Evolutionary conservation across 2,797 vertebrate species (phyloP).

Genomic region (Sebastes aleutianus): DNA sequence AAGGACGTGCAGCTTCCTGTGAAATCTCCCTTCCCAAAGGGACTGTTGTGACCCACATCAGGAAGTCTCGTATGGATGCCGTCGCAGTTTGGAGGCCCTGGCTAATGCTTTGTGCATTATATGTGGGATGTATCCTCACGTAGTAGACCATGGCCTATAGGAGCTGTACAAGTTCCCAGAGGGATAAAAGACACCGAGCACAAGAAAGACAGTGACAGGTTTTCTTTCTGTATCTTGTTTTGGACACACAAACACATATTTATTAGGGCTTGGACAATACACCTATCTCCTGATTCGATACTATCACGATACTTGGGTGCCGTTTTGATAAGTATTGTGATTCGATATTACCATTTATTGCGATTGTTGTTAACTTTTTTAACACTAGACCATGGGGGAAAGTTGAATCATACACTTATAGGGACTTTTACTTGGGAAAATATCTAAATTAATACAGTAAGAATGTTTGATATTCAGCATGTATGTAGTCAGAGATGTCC

Average conservation of each 20-base stretch:
- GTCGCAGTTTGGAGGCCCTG: constrained; percentile 7
- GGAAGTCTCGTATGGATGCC: constrained; percentile 14
- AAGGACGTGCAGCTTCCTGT: constrained; percentile 27
- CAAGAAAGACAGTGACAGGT: background rate
- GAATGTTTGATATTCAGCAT: no score
- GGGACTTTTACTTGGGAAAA: no score
- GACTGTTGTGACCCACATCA: constrained; percentile 39
- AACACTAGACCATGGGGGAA: fast-evolving
- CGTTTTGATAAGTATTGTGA: no score
- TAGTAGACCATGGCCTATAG: background rate
- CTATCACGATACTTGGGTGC: fast-evolving
- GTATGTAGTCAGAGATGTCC: no score
- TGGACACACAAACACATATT: background rate
- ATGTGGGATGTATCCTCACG: constrained; percentile 2
- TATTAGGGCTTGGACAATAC: no score
- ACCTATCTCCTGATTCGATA: no score
- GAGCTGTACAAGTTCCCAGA: constrained; percentile 16
- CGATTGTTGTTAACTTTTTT: no score
- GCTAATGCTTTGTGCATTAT: constrained; percentile 2
- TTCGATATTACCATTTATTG: no score
- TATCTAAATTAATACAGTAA: fast-evolving
- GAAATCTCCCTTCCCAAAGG: constrained; percentile 26
- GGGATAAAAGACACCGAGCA: background rate
- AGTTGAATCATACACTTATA: no score
- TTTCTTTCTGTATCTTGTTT: background rate